Base-by-base conservation (phyloP, 2,113 vertebrate genomes). In the Aplodontia rufa region DNA sequence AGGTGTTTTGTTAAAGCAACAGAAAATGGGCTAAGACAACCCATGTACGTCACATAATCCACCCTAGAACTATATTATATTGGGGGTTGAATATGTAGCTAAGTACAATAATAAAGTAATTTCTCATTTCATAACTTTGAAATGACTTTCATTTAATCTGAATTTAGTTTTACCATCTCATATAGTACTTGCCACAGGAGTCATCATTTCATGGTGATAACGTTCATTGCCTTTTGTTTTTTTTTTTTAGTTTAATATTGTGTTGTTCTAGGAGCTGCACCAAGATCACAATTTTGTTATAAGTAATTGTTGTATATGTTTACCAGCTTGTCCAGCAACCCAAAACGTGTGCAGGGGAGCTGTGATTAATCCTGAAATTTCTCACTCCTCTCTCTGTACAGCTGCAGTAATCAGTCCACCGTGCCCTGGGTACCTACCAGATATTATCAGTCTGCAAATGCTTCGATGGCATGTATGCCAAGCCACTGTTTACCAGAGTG, bases 381-480 rank as follows among this genome's bases (percentile, higher is more conserved):
- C 45, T 30, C 22, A 11, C 40, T 28, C 19, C 10, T 19, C 28
- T 42, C 49, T 76, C 26, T 49, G 74, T 86, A 20, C 69, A 95
- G 83, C 94, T 95, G 89, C 76, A 92, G 42, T 80, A 49, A 96
- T 91, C 72, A 92, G 87, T 87, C 90, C 26, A n/a, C 45, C 35
- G 47, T 90, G 93, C 68, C 58, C 42, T 60, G 24, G 64, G 9
- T 94, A 71, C 62, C 83, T 78, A 87, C 80, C 71, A 84, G 81
- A 87, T 88, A 82, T 72, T 76, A 95, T 87, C 71, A 85, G 60
- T 86, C 62, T 95, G 72, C 51, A 96, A 94, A 79, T 85, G 81
- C 80, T 93, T 87, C 87, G 58, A 78, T 74, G 74, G 69, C 53
- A 82, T 5, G 30, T 71, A 37, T 55, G 64, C 89, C 94, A 95